Evolutionary conservation across 2,113 vertebrate species (phyloP), one percentile per base, ranked within the genome.

Genomic region (Salminus brasiliensis): DNA sequence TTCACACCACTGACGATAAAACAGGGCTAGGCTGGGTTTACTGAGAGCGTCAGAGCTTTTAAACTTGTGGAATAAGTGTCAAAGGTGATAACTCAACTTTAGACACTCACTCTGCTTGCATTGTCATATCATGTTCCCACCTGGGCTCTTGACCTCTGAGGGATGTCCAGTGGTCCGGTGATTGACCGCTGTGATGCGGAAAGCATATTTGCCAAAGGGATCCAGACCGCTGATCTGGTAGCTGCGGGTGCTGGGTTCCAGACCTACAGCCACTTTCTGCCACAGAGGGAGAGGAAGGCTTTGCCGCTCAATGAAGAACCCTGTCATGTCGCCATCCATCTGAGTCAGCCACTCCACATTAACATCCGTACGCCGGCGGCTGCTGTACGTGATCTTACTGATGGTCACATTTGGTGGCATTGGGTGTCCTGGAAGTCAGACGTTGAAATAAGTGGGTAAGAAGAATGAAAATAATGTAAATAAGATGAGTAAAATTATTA

Each of bases 121-220:
- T 21, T 53, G 43, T 66, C 12, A 55, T 6, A 27, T 27, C 21
- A 75, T 15, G 25, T 69, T 77, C 86, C 89, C 94, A 97, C 97
- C 97, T 97, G 97, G 96, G 70, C 87, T 95, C 91, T 93, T 94
- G 82, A 91, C 88, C 82, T 93, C 91, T 4, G 97, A 99, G 1
- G 96, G 95, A 66, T 95, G 84, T 84, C 97, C 97, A 0, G 91
- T 77, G 1, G 94, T 96, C 78, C 90, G 93, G 87, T 95, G 94
- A 87, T 97, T 98, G 83, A 97, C 83, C 7, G 95, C 94, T 81
- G 90, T 88, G 83, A 97, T 75, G 0, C 94, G 93, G 87, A 98
- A 95, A 74, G 93, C 92, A 25, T 96, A 98, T 23, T 89, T 88
- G 55, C 88, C 77, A 0, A 89, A 86, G 0, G 95, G 96, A 74